These are phyloP conservation scores for Hylaeus volcanicus DNA, from an alignment of 1,140 invertebrate genomes.

Conservation along the genomic window DNA sequence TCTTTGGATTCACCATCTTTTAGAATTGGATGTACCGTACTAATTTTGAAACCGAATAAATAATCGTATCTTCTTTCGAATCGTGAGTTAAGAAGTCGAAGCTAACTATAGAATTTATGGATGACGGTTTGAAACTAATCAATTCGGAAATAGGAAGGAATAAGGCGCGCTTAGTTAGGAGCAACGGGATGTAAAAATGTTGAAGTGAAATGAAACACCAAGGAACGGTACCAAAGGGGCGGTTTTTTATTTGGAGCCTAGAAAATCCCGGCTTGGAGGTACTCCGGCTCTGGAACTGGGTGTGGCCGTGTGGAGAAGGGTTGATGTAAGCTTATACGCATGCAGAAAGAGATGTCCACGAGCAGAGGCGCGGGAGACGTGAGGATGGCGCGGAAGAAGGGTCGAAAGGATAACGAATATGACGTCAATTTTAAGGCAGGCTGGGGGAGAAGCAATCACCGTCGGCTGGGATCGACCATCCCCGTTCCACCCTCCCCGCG, in stretches of 20 bases:
- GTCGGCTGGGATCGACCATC: conserved; percentile 64
- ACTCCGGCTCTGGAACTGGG: conserved; percentile 60
- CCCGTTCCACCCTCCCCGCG: conserved; percentile 47
- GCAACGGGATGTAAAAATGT: conserved; percentile 22
- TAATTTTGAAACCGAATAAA: too few species aligned
- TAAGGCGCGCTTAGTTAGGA: not conserved
- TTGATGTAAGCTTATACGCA: conserved; percentile 71
- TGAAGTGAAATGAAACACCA: conserved; percentile 25
- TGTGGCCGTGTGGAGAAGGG: conserved; percentile 66
- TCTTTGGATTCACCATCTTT: too few species aligned
- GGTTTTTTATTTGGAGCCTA: conserved; percentile 55
- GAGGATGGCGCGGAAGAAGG: conserved; percentile 73
- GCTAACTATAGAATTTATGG: too few species aligned
- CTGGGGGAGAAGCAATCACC: conserved; percentile 75
- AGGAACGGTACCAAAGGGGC: conserved; percentile 17
- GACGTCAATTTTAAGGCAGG: conserved; percentile 78
- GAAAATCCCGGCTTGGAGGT: conserved; percentile 56
- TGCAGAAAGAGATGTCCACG: conserved; percentile 66
- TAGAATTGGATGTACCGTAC: too few species aligned
- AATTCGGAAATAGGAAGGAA: conserved; percentile 19
- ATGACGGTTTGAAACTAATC: conserved; percentile 5
- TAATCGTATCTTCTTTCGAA: too few species aligned
- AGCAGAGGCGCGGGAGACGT: conserved; percentile 59
- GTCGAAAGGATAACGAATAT: conserved; percentile 80
- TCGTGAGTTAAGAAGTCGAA: too few species aligned